Conservation (phyloP, 2,113 vertebrate genomes). For the Ceyx melanurus region DNA sequence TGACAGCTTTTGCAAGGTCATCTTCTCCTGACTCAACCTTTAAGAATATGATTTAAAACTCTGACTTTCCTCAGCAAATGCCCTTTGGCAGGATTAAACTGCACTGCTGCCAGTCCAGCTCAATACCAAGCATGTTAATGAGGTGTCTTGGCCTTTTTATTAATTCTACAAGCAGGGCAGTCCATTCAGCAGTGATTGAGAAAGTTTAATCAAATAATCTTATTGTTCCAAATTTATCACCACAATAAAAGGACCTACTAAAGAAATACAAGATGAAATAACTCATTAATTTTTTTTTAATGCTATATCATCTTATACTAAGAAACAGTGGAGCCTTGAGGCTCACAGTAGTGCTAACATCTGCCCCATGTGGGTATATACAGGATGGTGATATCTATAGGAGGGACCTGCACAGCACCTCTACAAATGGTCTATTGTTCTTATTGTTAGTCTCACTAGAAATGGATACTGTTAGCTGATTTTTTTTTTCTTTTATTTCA, state of each 20-base stretch:
- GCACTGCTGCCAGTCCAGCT: constrained; percentile 19
- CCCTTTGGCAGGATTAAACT: constrained; percentile 36
- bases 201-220: constrained; percentile 58
- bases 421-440: not conserved
- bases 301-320: not conserved
- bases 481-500: not conserved
- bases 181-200: constrained; percentile 45
- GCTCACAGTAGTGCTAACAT: not conserved
- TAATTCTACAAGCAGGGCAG: constrained; percentile 43
- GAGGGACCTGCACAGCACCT: not conserved
- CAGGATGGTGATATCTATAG: not conserved
- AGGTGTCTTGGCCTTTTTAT: constrained; percentile 49
- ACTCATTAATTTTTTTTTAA: not conserved
- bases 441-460: not conserved
- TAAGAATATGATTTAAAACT: constrained; percentile 36
- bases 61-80: constrained; percentile 5
- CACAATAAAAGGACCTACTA: constrained; percentile 24
- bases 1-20: constrained; percentile 25
- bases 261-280: constrained; percentile 23
- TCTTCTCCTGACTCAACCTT: constrained; percentile 29
- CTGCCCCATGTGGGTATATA: not conserved
- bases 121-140: constrained; percentile 46
- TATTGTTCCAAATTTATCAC: constrained; percentile 52
- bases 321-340: not conserved
- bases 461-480: not conserved